Evolutionary conservation across 2,888 invertebrate genomes (phyloP), one percentile per base, ranked within the genome.

Genomic region (Dasypolia templi): DNA sequence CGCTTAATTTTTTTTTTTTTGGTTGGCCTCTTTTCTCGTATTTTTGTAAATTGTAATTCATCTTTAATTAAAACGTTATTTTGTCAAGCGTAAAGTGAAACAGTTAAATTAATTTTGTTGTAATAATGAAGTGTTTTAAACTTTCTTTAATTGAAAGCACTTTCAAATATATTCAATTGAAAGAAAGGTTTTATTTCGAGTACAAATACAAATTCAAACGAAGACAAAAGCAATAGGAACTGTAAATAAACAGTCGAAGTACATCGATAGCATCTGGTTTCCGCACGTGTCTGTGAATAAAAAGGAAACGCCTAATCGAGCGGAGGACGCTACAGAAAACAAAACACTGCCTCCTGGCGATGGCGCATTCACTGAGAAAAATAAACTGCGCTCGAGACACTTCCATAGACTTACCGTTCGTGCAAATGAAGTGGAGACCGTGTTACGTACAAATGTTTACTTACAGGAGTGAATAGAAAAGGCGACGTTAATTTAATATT

Each of bases 301-400:
- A 91, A 90, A 89, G 89, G 87, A 89, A 91, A 89, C 85, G 88
- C 87, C 92, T 92, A 94, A 94, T 93, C 91, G 91, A 90, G 90
- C 90, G 90, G 85, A 90, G 88, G 86, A 88, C 86, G 86, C 84
- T 83, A 86, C 65, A 86, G 91, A 92, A 94, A 94, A 93, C 92
- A 93, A 92, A 93, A 90, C 91, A 89, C 87, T 90, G 87, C 82
- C 90, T 82, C 89, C 90, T 89, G 87, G 87, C 80, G 87, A 81
- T 76, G 88, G 87, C 79, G 88, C 91, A 90, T 88, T 90, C 88
- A 85, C 86, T 88, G 90, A 85, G 92, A 93, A 94, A 86, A 94
- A 94, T 93, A 93, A 92, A 93, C 93, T 87, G 82, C 74, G 88
- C 88, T 91, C 90, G 86, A 93, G 91, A 92, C 91, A 92, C 90